Conservation (phyloP, 2,888 invertebrate species). For the Ptilodon capucinus region DNA sequence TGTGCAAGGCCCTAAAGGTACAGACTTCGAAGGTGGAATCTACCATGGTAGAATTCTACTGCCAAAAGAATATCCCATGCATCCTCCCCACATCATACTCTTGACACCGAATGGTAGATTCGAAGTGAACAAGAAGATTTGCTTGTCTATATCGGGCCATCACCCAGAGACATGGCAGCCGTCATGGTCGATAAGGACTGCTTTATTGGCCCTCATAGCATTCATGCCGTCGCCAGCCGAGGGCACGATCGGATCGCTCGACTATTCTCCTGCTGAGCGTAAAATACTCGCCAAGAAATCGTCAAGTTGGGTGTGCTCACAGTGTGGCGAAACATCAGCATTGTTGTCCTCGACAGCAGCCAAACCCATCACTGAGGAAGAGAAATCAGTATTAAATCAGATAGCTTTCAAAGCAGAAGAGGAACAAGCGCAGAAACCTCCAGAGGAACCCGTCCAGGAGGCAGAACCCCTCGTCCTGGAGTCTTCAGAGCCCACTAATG, state of each 20-base stretch:
- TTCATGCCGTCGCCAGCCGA: conserved; percentile 96
- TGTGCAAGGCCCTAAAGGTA: conserved; percentile 92
- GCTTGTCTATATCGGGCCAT: conserved; percentile 96
- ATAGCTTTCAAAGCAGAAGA: conserved; percentile 79
- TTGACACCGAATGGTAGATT: conserved; percentile 97
- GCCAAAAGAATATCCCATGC: conserved; percentile 98
- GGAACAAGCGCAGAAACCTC: conserved; percentile 57
- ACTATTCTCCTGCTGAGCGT: conserved; percentile 93
- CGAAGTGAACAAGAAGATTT: conserved; percentile 96
- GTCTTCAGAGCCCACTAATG: conserved; percentile 61
- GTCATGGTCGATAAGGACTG: conserved; percentile 97
- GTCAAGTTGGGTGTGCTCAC: conserved; percentile 60
- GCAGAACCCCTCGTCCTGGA: conserved; percentile 59
- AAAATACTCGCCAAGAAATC: conserved; percentile 90
- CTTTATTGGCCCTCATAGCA: conserved; percentile 94
- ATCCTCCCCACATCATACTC: conserved; percentile 96
- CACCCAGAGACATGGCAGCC: conserved; percentile 99
- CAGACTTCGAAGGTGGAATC: conserved; percentile 94
- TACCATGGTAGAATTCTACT: conserved; percentile 96
- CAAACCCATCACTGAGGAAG: conserved; percentile 74
- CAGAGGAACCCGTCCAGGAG: conserved; percentile 59
- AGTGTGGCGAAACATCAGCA: conserved; percentile 68
- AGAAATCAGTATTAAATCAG: conserved; percentile 72
- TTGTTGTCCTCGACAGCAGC: conserved; percentile 74
- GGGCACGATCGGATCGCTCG: conserved; percentile 95